These are phyloP conservation scores for Notothenia rossii DNA, from an alignment of 2,113 vertebrate genomes.

Conservation along the genomic window DNA sequence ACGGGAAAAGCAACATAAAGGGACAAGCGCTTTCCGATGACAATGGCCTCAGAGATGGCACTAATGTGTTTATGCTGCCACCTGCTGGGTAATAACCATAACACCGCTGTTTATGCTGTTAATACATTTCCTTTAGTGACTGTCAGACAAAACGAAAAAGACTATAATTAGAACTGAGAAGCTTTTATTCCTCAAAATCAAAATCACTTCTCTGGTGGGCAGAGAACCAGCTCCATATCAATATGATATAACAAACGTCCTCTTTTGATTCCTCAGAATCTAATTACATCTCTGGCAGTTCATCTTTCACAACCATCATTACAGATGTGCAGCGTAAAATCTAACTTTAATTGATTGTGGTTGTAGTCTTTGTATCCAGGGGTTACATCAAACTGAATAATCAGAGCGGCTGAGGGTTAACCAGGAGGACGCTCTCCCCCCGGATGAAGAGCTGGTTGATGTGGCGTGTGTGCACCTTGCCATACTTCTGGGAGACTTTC, in stretches of 20 bases:
- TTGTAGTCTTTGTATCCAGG: background rate
- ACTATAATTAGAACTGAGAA: conserved; percentile 14
- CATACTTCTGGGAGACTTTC: conserved; percentile 80
- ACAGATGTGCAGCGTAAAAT: background rate
- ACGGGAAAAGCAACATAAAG: conserved; percentile 73
- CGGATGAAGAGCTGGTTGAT: conserved; percentile 97
- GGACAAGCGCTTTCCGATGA: conserved; percentile 70
- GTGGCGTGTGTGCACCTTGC: conserved; percentile 91
- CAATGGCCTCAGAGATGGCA: conserved; percentile 49
- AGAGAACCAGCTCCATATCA: conserved; percentile 75
- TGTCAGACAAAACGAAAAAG: conserved; percentile 8
- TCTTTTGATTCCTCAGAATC: conserved; percentile 46
- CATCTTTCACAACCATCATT: background rate
- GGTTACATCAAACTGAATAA: background rate
- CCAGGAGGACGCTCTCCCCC: conserved; percentile 94
- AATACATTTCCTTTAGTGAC: background rate
- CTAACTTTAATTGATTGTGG: background rate
- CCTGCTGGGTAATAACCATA: conserved; percentile 64
- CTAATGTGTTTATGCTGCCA: conserved; percentile 69
- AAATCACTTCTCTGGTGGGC: conserved; percentile 21
- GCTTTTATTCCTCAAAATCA: conserved; percentile 64
- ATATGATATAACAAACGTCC: conserved; percentile 77
- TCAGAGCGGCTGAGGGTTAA: conserved; percentile 86
- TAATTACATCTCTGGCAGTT: background rate
- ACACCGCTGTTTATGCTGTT: background rate